Conservation (phyloP, 2,113 vertebrate species). For the Amblyornis subalaris region DNA sequence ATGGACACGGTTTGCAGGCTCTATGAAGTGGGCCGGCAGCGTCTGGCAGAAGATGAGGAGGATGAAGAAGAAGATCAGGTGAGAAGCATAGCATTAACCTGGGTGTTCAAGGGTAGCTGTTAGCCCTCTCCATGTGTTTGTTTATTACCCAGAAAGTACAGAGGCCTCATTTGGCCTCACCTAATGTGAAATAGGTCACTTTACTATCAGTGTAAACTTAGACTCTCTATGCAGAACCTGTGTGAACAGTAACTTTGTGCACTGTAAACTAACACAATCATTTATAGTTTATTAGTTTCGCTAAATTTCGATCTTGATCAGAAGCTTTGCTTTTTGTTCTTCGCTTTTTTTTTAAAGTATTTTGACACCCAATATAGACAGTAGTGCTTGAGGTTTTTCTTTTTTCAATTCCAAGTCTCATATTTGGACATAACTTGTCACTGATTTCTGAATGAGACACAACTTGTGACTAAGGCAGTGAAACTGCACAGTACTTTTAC, state of each 20-base stretch:
- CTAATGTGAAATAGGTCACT: not conserved
- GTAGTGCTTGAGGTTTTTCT: not conserved
- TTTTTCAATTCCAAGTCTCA: not conserved
- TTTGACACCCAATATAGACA: not conserved
- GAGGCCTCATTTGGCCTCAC: not conserved
- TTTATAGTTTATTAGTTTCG: not conserved
- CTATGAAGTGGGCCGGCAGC: conserved; percentile 95
- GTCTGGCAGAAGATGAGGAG: conserved; percentile 95
- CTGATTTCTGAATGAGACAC: not conserved
- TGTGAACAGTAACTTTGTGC: not conserved
- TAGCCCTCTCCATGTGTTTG: not conserved
- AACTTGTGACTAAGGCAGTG: not conserved
- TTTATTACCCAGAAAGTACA: not conserved
- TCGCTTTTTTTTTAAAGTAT: not conserved
- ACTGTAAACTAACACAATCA: not conserved
- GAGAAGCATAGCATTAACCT: conserved; percentile 3
- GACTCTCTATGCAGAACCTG: not conserved
- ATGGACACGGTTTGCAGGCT: conserved; percentile 98
- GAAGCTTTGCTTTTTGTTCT: not conserved
- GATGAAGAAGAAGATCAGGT: conserved; percentile 98
- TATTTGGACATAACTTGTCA: not conserved
- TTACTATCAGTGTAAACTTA: not conserved
- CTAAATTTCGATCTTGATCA: not conserved
- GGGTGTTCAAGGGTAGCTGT: not conserved
- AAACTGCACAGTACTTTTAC: not conserved